These are phyloP conservation scores for Takifugu flavidus DNA, from an alignment of 2,113 vertebrate species.

Conservation along the genomic window DNA sequence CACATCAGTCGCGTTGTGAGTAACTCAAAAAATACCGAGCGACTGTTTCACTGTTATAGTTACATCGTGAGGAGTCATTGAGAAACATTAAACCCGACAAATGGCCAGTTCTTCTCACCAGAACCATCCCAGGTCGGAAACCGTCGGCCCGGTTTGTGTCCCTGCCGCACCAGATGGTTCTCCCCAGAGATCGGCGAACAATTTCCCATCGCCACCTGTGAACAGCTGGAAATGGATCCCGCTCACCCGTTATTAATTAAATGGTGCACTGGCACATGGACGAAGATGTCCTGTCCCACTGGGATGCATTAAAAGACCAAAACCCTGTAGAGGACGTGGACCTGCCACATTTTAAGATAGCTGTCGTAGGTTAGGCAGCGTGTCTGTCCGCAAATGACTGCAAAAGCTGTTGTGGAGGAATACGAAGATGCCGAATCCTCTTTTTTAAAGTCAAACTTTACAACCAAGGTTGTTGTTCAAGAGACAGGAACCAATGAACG, in stretches of 20 bases:
- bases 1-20: conserved; percentile 16
- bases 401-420: too few relatives aligned
- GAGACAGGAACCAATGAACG: too few relatives aligned
- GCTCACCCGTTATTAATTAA: conserved; percentile 48
- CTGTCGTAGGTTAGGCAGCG: too few relatives aligned
- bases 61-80: too few relatives aligned
- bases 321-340: conserved; percentile 1
- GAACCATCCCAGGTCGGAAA: too few relatives aligned
- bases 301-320: conserved; percentile 8
- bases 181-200: conserved; percentile 37
- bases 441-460: too few relatives aligned
- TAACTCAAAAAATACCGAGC: conserved; percentile 1
- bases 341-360: too few relatives aligned
- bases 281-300: conserved; percentile 4
- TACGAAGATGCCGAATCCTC: too few relatives aligned
- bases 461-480: too few relatives aligned
- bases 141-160: conserved; percentile 23
- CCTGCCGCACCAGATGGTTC: conserved; percentile 48
- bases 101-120: too few relatives aligned
- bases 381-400: too few relatives aligned
- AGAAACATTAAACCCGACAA: too few relatives aligned
- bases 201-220: conserved; percentile 57
- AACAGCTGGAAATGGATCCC: conserved; percentile 32
- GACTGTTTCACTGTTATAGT: conserved; percentile 10
- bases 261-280: conserved; percentile 11